These are phyloP conservation scores for Hylaeus anthracinus DNA, from an alignment of 1,140 invertebrate species.

Conservation along the genomic window DNA sequence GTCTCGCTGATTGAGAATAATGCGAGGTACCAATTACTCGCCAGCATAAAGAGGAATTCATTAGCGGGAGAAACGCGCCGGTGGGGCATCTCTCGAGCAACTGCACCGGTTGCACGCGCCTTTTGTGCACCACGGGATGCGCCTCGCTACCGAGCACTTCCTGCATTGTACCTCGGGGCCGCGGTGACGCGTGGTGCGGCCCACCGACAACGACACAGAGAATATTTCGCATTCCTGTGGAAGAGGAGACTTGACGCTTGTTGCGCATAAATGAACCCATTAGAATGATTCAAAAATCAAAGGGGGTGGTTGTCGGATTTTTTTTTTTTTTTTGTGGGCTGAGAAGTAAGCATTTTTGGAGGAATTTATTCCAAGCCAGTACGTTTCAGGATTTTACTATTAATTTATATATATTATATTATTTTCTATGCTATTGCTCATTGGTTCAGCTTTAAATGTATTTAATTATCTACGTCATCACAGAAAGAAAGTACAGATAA, in stretches of 20 bases:
- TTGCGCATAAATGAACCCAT: slow-evolving; percentile 6
- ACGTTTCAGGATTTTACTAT: too few relatives aligned
- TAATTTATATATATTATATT: too few relatives aligned
- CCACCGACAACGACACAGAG: neutral
- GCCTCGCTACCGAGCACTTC: slow-evolving; percentile 30
- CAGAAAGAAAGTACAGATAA: too few relatives aligned
- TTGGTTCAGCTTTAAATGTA: too few relatives aligned
- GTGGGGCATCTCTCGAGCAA: slow-evolving; percentile 29
- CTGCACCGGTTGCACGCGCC: slow-evolving; percentile 27
- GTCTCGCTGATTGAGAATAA: slow-evolving; percentile 64
- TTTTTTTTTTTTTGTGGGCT: too few relatives aligned
- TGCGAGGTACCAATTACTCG: slow-evolving; percentile 65
- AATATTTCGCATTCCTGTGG: slow-evolving; percentile 24
- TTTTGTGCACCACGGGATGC: slow-evolving; percentile 52
- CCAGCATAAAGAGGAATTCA: slow-evolving; percentile 59
- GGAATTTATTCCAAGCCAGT: too few relatives aligned
- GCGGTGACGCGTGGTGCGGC: slow-evolving; percentile 15
- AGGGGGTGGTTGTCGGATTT: too few relatives aligned
- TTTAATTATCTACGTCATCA: too few relatives aligned
- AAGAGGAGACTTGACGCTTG: neutral
- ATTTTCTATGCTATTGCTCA: too few relatives aligned
- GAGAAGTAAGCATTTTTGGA: too few relatives aligned
- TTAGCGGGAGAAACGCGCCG: slow-evolving; percentile 53
- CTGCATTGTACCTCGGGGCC: slow-evolving; percentile 39
- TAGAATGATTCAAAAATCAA: neutral